A percentile compares a stretch with the other conserved stretches of the same genome.
phyloP scores from a whole-genome alignment of 2,888 invertebrate genomes.

The Iphiclides podalirius region DNA sequence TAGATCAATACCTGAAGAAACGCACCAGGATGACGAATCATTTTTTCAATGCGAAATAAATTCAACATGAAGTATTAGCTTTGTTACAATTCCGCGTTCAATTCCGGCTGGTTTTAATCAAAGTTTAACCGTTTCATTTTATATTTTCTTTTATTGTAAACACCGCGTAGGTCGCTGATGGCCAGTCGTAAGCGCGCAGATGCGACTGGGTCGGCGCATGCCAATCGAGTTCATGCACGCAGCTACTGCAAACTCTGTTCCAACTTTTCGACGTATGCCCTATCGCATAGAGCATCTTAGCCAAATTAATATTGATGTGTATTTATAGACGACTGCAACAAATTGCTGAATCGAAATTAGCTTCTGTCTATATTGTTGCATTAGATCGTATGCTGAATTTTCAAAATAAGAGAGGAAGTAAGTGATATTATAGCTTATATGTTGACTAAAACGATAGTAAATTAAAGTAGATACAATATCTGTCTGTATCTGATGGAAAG shows the following conservation, averaged over 20 bases:
- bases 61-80: too few relatives aligned
- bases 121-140: slow-evolving; percentile 18
- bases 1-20: too few relatives aligned
- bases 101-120: not conserved
- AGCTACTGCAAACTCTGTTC: slow-evolving; percentile 35
- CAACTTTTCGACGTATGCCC: slow-evolving; percentile 23
- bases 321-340: slow-evolving; percentile 16
- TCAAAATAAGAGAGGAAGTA: too few relatives aligned
- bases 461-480: too few relatives aligned
- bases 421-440: too few relatives aligned
- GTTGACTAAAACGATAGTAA: too few relatives aligned
- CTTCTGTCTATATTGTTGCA: not conserved
- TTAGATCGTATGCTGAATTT: too few relatives aligned
- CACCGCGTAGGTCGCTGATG: slow-evolving; percentile 14
- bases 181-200: slow-evolving; percentile 4
- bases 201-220: slow-evolving; percentile 28
- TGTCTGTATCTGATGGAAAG: too few relatives aligned
- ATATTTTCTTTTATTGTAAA: slow-evolving; percentile 11
- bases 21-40: too few relatives aligned
- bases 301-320: slow-evolving; percentile 18
- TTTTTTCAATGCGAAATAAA: too few relatives aligned
- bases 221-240: slow-evolving; percentile 29
- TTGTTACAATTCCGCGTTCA: too few relatives aligned
- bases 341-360: not conserved
- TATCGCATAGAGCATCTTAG: slow-evolving; percentile 9